phyloP scores from a whole-genome alignment of 2,888 invertebrate species.

The Ceriagrion tenellum region DNA sequence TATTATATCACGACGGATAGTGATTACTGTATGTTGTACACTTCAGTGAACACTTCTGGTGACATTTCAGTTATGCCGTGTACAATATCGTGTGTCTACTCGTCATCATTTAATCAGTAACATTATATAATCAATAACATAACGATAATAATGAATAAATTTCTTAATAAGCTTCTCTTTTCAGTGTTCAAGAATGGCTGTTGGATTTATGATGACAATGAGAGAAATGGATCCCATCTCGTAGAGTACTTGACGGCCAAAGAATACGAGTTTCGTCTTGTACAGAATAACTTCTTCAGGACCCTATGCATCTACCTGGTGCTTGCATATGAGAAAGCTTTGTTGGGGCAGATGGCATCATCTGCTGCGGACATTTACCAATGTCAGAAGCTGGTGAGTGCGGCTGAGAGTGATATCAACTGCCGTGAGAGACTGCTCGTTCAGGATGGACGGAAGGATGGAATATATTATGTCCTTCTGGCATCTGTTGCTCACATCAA shows the following conservation, averaged over 20 bases:
- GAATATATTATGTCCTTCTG: constrained; percentile 39
- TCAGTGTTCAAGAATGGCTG: constrained; percentile 18
- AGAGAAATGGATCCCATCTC: constrained; percentile 7
- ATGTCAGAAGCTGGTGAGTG: constrained; percentile 29
- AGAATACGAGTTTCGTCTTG: constrained; percentile 68
- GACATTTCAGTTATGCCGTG: no score
- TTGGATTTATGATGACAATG: constrained; percentile 51
- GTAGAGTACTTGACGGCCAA: constrained; percentile 58
- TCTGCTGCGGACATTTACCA: constrained; percentile 56
- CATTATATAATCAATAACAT: neutral
- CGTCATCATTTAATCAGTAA: neutral
- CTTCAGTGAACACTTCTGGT: no score
- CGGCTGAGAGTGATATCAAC: neutral
- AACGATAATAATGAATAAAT: neutral
- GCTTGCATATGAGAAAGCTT: constrained; percentile 68
- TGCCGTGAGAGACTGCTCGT: neutral
- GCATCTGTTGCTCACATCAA: constrained; percentile 46
- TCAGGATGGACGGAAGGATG: constrained; percentile 9
- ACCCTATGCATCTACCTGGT: constrained; percentile 67
- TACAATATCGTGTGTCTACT: no score
- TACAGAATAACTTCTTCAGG: constrained; percentile 68
- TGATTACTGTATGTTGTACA: no score
- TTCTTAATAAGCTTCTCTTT: neutral
- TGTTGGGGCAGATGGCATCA: constrained; percentile 55
- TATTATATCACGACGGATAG: no score